Base-by-base conservation (phyloP, 2,888 invertebrate species). In the Mimas tiliae region DNA sequence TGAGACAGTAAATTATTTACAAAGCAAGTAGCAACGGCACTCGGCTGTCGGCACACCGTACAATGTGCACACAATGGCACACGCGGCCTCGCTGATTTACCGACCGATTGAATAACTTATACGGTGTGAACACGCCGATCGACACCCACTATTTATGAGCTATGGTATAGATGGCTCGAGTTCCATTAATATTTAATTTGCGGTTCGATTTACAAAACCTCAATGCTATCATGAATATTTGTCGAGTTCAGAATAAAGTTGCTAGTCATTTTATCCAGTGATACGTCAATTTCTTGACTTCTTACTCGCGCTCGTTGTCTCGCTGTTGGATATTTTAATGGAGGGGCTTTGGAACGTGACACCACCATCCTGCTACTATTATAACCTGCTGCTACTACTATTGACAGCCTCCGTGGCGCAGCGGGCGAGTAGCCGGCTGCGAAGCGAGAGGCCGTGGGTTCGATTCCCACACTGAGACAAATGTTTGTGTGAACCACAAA, bases 61-160 rank as follows among this genome's bases (percentile, higher is more conserved):
- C 73, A 70, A 69, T 71, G 68, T 67, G 68, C 70, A 68, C 71
- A 82, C 84, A 85, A 84, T 79, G 77, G 75, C 70, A 75, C 80
- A 78, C 80, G 81, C 79, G 79, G 77, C 67, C 70, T 58, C 70
- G 62, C 76, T 82, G 86, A 85, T 85, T 85, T 85, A 85, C 82
- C 74, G 80, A 66, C 74, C 85, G 82, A 84, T 85, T 83, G 82
- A 84, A 85, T 78, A 78, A 47, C 79, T 74, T 77, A 78, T 77
- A 78, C 80, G 82, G 84, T 82, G 84, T 83, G 80, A 83, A 78
- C 69, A 74, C 69, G 71, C 66, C 83, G 74, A 80, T 85, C 90
- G 66, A 66, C 66, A 66, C 21, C 19, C 34, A 62, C 63, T 62
- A 66, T 66, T 63, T 66, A 66, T 63, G 55, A 65, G 19, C 48